Evolutionary conservation across 2,113 vertebrate genomes (phyloP), one percentile per base, ranked within the genome.

Genomic region (Sturnira hondurensis): DNA sequence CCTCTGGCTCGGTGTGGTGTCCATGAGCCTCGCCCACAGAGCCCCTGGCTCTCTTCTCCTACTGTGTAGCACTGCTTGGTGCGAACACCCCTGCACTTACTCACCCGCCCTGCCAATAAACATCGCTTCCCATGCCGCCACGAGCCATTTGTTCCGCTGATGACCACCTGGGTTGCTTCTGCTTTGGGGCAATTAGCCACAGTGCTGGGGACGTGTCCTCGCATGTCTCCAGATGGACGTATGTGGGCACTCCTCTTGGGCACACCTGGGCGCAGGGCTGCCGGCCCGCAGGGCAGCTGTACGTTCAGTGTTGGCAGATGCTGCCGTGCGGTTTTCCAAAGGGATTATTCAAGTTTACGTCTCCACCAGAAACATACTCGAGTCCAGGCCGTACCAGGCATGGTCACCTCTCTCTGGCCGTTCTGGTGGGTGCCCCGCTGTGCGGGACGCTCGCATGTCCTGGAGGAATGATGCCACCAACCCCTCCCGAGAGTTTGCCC

Each of bases 381-480:
- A 36, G 61, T 3, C 28, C 33, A 1, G 36, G 70, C 0, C 38
- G 19, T 36, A 12, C n/a, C n/a, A 8, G 36, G 47, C 7, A 11
- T 4, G 0, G 45, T 1, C 8, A 45, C 16, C 43, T n/a, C 13
- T 50, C 31, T 1, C 1, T 1, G 80, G 73, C 24, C 47, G 4
- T 17, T 9, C 31, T 10, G 71, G 38, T 0, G 10, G 47, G 47
- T 31, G 13, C 52, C 52, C 28, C 3, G 20, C 1, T 5, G n/a
- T 15, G 65, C 33, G 65, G 4, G n/a, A 31, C 14, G n/a, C 33
- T 16, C 38, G 43, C 22, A 22, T 2, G 6, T 78, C 50, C 41
- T 36, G 9, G 43, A 43, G 0, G 13, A 45, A 43, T 1, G 5
- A 36, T 0, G 3, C 16, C 0, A 8, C 0, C 1, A 17, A 24